Evolutionary conservation across 2,888 invertebrate genomes (phyloP).

Genomic region (Tipula confusa): DNA sequence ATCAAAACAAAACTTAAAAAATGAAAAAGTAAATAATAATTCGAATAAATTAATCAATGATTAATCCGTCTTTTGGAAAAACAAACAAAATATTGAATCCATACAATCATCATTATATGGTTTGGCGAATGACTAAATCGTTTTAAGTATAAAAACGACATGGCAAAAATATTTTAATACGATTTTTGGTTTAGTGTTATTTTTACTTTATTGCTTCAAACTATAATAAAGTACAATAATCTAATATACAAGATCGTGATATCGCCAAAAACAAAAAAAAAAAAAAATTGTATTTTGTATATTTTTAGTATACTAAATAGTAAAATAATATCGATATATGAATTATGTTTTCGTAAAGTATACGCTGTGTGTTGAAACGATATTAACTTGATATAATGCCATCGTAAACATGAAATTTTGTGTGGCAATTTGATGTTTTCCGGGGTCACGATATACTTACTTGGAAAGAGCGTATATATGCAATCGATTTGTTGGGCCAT

Average conservation of each 20-base stretch:
- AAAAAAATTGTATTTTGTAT: not conserved
- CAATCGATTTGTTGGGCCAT: not conserved
- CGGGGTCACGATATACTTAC: not conserved
- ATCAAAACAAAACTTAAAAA: not conserved
- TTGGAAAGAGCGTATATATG: not conserved
- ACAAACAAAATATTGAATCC: not conserved
- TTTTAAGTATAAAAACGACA: not conserved
- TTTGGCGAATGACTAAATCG: conserved; percentile 20
- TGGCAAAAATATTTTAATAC: not conserved
- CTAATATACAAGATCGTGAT: conserved; percentile 5
- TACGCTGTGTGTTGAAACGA: not conserved
- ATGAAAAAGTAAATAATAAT: not conserved
- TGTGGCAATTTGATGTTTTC: not conserved
- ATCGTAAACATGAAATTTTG: conserved; percentile 1
- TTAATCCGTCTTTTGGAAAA: not conserved
- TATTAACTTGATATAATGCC: not conserved
- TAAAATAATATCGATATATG: not conserved
- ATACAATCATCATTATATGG: not conserved
- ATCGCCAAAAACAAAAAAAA: conserved; percentile 20
- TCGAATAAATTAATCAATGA: not conserved
- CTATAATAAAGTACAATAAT: not conserved
- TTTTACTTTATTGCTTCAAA: not conserved
- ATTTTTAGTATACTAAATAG: not conserved
- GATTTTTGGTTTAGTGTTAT: not conserved
- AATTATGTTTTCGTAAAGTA: not conserved